These are phyloP conservation scores for Leptopilina clavipes DNA, from an alignment of 1,140 invertebrate genomes.

Conservation along the genomic window DNA sequence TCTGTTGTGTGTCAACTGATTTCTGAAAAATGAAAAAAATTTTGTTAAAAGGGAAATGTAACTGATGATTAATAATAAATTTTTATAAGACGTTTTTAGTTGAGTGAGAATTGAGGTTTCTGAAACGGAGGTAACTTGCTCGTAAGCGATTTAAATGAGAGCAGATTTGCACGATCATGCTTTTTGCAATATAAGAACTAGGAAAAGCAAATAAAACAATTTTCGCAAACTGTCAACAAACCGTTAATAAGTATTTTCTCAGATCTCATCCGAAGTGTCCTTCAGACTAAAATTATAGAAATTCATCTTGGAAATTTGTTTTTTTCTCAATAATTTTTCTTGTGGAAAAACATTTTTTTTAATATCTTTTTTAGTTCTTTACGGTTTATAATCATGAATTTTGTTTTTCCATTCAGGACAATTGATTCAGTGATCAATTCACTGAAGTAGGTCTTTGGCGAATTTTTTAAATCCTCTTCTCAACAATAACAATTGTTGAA, in stretches of 20 bases:
- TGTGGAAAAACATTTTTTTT: no score
- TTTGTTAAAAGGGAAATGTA: no score
- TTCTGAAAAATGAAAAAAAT: no score
- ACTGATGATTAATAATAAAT: neutral
- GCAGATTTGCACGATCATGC: conserved; percentile 21
- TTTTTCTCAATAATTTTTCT: neutral
- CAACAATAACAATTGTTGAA: neutral
- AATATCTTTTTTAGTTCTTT: no score
- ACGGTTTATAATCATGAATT: no score
- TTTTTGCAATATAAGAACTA: neutral
- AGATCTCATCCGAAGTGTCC: neutral
- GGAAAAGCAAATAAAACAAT: neutral
- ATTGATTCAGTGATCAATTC: neutral
- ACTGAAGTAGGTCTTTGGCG: neutral
- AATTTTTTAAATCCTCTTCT: neutral
- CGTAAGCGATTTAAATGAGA: conserved; percentile 4
- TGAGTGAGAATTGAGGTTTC: conserved; percentile 20
- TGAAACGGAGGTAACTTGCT: conserved; percentile 21
- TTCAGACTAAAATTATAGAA: neutral
- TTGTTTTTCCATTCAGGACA: no score
- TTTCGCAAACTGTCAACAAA: neutral
- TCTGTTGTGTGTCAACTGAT: no score
- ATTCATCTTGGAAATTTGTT: neutral
- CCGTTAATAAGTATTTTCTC: conserved; percentile 3
- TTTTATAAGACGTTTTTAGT: neutral